Conservation (phyloP, 1,140 invertebrate species). For the Spodoptera litura region DNA sequence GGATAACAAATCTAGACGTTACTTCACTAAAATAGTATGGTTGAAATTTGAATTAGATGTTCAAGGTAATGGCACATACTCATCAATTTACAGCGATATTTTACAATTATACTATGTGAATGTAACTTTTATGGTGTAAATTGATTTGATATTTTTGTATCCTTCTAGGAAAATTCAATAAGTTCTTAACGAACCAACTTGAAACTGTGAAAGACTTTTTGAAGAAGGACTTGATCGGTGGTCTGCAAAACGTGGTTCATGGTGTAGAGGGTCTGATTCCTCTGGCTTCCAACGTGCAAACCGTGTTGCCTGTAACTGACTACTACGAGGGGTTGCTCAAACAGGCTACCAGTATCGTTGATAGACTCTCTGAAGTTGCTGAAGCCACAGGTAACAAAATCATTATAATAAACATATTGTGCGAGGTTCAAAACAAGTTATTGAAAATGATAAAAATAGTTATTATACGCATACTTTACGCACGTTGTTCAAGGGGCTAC, state of each 20-base stretch:
- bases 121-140: too few species aligned
- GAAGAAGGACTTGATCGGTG: conserved; percentile 84
- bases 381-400: conserved; percentile 80
- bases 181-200: conserved; percentile 84
- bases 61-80: too few species aligned
- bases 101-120: too few species aligned
- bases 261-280: conserved; percentile 65
- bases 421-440: too few species aligned
- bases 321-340: conserved; percentile 74
- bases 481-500: too few species aligned
- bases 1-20: too few species aligned
- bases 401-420: too few species aligned
- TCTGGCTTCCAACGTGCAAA: conserved; percentile 52
- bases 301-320: conserved; percentile 64
- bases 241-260: conserved; percentile 65
- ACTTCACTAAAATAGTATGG: neutral
- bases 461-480: too few species aligned
- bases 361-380: conserved; percentile 81
- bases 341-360: conserved; percentile 69
- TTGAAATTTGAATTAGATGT: neutral
- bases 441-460: too few species aligned
- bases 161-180: conserved; percentile 81
- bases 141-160: neutral
- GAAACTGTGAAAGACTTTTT: conserved; percentile 86
- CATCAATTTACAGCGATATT: conserved; percentile 8